Evolutionary conservation across 2,797 vertebrate genomes (phyloP).

Genomic region (Bradypodion pumilum): DNA sequence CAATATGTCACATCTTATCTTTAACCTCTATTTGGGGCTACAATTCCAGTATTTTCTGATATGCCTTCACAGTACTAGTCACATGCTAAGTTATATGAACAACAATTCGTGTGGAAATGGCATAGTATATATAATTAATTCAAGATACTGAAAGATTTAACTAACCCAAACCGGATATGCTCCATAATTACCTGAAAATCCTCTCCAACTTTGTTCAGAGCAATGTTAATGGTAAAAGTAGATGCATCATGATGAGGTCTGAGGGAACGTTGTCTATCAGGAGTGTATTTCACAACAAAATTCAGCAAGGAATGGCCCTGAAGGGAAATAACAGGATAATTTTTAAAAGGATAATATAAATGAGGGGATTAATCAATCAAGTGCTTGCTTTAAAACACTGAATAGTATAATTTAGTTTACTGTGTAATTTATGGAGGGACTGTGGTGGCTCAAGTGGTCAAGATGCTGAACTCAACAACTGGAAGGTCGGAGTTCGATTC

Average conservation of each 20-base stretch:
- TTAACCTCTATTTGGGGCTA: neutral
- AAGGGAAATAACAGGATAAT: constrained; percentile 26
- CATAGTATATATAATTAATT: neutral
- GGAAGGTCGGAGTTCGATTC: too few relatives aligned
- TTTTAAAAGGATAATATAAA: neutral
- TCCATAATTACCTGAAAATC: constrained; percentile 86
- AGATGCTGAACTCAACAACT: too few relatives aligned
- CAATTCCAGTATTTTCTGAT: neutral
- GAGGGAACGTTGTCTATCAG: constrained; percentile 86
- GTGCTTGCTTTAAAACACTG: neutral
- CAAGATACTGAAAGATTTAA: neutral
- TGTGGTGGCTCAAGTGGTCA: too few relatives aligned
- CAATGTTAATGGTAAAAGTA: constrained; percentile 97
- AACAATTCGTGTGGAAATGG: neutral
- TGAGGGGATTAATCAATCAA: neutral
- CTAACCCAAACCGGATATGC: neutral
- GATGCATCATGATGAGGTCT: constrained; percentile 96
- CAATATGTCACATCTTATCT: neutral
- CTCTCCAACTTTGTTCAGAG: constrained; percentile 90
- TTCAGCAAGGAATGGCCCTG: constrained; percentile 92
- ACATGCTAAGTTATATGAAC: too few relatives aligned
- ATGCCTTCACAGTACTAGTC: too few relatives aligned
- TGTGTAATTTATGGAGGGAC: too few relatives aligned
- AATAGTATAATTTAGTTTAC: neutral
- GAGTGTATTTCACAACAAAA: constrained; percentile 97